phyloP scores from a whole-genome alignment of 2,113 vertebrate species.

The Melanostigma gelatinosum region DNA sequence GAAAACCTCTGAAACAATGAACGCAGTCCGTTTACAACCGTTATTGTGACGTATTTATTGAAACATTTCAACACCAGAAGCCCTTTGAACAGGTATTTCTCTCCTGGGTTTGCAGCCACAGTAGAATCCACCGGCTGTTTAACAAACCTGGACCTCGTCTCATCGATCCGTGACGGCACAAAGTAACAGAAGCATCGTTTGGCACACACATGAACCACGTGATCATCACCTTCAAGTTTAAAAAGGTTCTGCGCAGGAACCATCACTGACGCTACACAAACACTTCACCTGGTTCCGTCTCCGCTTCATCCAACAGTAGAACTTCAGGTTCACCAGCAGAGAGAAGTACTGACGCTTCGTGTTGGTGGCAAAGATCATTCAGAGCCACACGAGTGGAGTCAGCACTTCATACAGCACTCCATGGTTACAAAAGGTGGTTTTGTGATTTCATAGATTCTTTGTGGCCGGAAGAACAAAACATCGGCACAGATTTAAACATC shows the following conservation, averaged over 20 bases:
- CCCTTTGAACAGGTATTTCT: constrained; percentile 47
- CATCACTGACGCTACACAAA: not conserved
- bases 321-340: not conserved
- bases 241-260: not conserved
- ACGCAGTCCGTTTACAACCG: constrained; percentile 29
- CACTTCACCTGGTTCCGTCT: not conserved
- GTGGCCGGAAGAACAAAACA: too few relatives aligned
- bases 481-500: not conserved
- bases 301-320: not conserved
- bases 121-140: constrained; percentile 4
- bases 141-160: not conserved
- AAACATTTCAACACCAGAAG: constrained; percentile 48
- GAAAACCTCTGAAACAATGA: not conserved
- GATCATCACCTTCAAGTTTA: constrained; percentile 24
- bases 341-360: not conserved
- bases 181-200: constrained; percentile 34
- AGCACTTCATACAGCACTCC: not conserved
- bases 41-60: constrained; percentile 53
- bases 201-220: constrained; percentile 29
- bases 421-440: not conserved
- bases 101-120: constrained; percentile 13
- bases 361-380: not conserved
- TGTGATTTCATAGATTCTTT: not conserved
- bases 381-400: not conserved
- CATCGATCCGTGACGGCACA: not conserved